Evolutionary conservation across 2,888 invertebrate genomes (phyloP), one percentile per base, ranked within the genome.

Genomic region (Neoascia interrupta): DNA sequence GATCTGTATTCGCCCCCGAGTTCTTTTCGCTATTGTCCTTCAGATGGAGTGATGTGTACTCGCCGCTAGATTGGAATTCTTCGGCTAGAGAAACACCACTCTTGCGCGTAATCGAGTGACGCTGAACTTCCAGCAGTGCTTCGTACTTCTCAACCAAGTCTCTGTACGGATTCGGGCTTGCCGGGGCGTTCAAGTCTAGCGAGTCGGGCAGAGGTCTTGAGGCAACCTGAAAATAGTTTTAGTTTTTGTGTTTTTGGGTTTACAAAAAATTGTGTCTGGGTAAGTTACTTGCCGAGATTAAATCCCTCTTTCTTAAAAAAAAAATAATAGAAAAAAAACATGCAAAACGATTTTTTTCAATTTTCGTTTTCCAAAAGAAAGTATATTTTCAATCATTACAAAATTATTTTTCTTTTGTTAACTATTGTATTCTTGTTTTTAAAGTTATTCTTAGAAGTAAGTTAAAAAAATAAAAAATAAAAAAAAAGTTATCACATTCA

Each of bases 111-210:
- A 91, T 90, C 64, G 93, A 92, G 72, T 92, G 91, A 81, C 93
- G 90, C 85, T 95, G 94, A 36, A 95, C 93, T 86, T 94, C 94
- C 23, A 95, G 89, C 56, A 96, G 90, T 21, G 95, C 95, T 88
- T 96, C 95, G 87, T 95, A 96, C 87, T 96, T 96, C 86, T 95
- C 94, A 54, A 95, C 95, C 82, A 96, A 90, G 64, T 93, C 94
- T 85, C 94, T 91, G 88, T 95, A 96, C 0, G 94, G 93, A 87
- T 94, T 94, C 10, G 86, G 84, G 74, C 85, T 87, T 56, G 82
- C 84, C 15, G 84, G 90, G 74, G 90, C 89, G 58, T 82, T 84
- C 23, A 85, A 51, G 43, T 86, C 86, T 76, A 86, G 75, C 18
- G 84, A 83, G 36, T 85, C 85, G 15, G 83, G 83, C 51, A 83